Evolutionary conservation across 2,797 vertebrate species (phyloP).

Genomic region (Melanotaenia parkinsoni): DNA sequence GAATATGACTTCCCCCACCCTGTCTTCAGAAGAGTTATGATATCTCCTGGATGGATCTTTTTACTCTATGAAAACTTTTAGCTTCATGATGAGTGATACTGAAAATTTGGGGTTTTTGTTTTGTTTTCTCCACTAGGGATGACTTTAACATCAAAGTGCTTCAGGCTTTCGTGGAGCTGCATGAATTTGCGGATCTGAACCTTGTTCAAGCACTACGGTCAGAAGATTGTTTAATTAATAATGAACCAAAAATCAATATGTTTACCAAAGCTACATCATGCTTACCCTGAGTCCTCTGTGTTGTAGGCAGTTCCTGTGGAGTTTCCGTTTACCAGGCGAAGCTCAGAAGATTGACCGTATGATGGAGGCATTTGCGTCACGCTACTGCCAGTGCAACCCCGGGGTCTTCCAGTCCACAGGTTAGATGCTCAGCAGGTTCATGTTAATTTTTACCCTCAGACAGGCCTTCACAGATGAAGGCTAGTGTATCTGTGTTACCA

Average conservation of each 20-base stretch:
- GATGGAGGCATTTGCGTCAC: slow-evolving; percentile 97
- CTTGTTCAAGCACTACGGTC: slow-evolving; percentile 95
- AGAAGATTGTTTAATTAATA: slow-evolving; percentile 26
- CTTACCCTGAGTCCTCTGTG: slow-evolving; percentile 16
- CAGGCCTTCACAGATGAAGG: neutral
- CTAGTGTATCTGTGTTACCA: neutral
- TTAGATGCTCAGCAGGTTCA: slow-evolving; percentile 58
- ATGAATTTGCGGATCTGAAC: slow-evolving; percentile 97
- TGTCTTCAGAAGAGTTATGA: slow-evolving; percentile 16
- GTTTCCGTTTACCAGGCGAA: slow-evolving; percentile 95
- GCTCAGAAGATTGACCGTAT: slow-evolving; percentile 99
- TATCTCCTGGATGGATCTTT: slow-evolving; percentile 12
- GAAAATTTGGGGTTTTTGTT: slow-evolving; percentile 6
- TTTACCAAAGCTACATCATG: neutral
- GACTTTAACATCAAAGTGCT: slow-evolving; percentile 98
- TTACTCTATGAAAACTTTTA: slow-evolving; percentile 7
- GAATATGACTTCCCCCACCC: slow-evolving; percentile 42
- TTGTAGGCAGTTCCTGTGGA: slow-evolving; percentile 96
- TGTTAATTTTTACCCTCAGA: neutral
- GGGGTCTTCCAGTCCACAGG: slow-evolving; percentile 99
- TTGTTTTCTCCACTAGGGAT: slow-evolving; percentile 82
- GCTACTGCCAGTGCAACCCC: slow-evolving; percentile 96
- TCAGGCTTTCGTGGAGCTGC: slow-evolving; percentile 97
- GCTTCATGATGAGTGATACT: neutral
- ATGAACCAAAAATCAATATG: neutral